phyloP scores from a whole-genome alignment of 2,797 vertebrate genomes.

The Benthosema pterotum region DNA sequence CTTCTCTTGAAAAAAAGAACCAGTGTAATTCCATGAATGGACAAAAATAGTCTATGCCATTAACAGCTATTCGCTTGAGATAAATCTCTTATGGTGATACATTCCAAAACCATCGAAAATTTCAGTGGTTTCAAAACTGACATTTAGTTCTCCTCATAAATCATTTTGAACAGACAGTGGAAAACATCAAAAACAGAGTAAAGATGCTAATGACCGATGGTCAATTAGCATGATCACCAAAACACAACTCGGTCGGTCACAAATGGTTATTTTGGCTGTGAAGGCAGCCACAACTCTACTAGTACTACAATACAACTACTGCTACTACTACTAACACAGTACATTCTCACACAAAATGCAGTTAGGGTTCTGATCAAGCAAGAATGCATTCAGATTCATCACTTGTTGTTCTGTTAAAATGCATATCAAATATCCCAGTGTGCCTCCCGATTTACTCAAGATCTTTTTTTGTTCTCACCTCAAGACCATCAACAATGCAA shows the following conservation, averaged over 20 bases:
- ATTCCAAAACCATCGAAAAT: slow-evolving; percentile 3
- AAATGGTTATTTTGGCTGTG: slow-evolving; percentile 12
- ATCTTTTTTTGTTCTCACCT: slow-evolving; percentile 58
- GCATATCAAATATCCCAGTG: slow-evolving; percentile 49
- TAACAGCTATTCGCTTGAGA: neutral
- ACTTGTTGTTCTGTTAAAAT: slow-evolving; percentile 11
- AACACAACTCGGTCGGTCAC: slow-evolving; percentile 11
- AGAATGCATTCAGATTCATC: slow-evolving; percentile 66
- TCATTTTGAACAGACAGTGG: slow-evolving; percentile 20
- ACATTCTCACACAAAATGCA: slow-evolving; percentile 24
- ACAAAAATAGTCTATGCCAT: neutral
- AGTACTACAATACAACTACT: too few species aligned
- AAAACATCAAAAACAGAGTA: slow-evolving; percentile 23
- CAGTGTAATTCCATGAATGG: neutral
- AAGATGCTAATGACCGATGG: slow-evolving; percentile 4
- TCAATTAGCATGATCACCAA: slow-evolving; percentile 24
- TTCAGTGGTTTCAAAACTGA: neutral
- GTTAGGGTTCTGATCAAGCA: slow-evolving; percentile 41
- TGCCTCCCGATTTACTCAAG: slow-evolving; percentile 60
- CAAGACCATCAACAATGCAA: slow-evolving; percentile 32
- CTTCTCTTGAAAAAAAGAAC: slow-evolving; percentile 1
- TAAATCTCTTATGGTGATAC: neutral
- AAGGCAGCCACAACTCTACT: slow-evolving; percentile 13
- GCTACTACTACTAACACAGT: slow-evolving; percentile 4
- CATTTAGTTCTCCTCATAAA: too few species aligned